Percentiles rank a stretch among this genome's conserved stretches.
These are phyloP conservation scores for Pseudococcus viburni DNA, from an alignment of 2,888 invertebrate species.

Conservation along the genomic window DNA sequence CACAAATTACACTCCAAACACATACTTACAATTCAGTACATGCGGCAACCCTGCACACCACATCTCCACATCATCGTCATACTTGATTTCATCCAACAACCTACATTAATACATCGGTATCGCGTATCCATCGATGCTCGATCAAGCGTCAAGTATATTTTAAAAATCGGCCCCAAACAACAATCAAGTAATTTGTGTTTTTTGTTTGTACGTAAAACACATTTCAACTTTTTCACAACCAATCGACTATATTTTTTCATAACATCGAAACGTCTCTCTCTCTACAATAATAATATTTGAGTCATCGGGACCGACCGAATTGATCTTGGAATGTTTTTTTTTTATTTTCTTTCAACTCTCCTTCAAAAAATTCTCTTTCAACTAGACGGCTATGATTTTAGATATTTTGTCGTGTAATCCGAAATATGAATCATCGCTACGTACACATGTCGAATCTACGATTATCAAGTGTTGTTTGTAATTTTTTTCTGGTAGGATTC, in stretches of 20 bases:
- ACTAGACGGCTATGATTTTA: background rate
- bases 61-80: constrained; percentile 19
- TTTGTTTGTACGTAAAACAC: background rate
- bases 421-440: background rate
- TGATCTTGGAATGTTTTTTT: background rate
- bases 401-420: background rate
- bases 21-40: background rate
- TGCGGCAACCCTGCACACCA: background rate
- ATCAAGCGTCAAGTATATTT: constrained; percentile 42
- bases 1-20: too few relatives aligned
- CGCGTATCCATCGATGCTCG: constrained; percentile 31
- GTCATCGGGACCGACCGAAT: background rate
- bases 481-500: background rate
- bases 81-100: constrained; percentile 50
- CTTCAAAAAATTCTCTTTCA: constrained; percentile 9
- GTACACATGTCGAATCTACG: background rate
- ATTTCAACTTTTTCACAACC: background rate
- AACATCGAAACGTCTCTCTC: background rate
- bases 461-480: background rate
- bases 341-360: background rate
- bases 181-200: constrained; percentile 26
- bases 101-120: constrained; percentile 31
- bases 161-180: constrained; percentile 26
- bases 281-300: background rate
- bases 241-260: background rate